phyloP scores from a whole-genome alignment of 2,888 invertebrate species.

The Lottia scabra region DNA sequence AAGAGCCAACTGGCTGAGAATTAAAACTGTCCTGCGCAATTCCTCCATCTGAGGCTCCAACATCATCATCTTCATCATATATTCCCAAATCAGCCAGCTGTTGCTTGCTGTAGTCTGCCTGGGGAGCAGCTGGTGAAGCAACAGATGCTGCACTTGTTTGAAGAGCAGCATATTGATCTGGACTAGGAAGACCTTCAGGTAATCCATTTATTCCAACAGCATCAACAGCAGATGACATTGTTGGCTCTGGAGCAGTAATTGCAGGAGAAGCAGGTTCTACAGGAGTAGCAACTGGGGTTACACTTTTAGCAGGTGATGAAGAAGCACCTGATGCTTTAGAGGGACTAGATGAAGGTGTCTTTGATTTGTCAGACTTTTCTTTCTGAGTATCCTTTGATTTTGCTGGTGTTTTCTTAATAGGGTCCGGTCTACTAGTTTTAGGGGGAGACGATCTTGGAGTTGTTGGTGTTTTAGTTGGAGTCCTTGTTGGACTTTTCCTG shows the following conservation, averaged over 20 bases:
- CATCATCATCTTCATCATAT: slow-evolving; percentile 53
- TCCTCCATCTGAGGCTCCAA: slow-evolving; percentile 27
- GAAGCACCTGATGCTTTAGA: slow-evolving; percentile 27
- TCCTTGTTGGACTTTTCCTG: slow-evolving; percentile 25
- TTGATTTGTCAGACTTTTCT: slow-evolving; percentile 33
- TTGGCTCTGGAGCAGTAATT: background rate
- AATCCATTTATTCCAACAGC: slow-evolving; percentile 1
- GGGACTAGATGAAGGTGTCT: slow-evolving; percentile 32
- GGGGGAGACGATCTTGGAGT: slow-evolving; percentile 30
- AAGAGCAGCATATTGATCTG: slow-evolving; percentile 16
- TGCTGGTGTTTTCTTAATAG: slow-evolving; percentile 45
- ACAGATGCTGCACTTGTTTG: slow-evolving; percentile 22
- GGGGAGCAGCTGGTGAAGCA: slow-evolving; percentile 17
- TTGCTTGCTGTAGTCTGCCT: slow-evolving; percentile 27
- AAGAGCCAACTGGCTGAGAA: background rate
- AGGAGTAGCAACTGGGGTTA: slow-evolving; percentile 17
- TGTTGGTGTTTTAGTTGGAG: slow-evolving; percentile 29
- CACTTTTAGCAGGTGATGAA: slow-evolving; percentile 23
- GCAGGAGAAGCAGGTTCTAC: slow-evolving; percentile 9
- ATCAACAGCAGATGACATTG: slow-evolving; percentile 10
- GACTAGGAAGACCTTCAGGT: slow-evolving; percentile 7
- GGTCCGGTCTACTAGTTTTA: slow-evolving; percentile 45
- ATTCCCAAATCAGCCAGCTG: slow-evolving; percentile 50
- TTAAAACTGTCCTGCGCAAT: slow-evolving; percentile 20
- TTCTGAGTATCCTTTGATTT: slow-evolving; percentile 38